A percentile compares a stretch with the other conserved stretches of the same genome.
Evolutionary conservation across 2,888 invertebrate genomes (phyloP).

Genomic region (Drosophila barbarae): DNA sequence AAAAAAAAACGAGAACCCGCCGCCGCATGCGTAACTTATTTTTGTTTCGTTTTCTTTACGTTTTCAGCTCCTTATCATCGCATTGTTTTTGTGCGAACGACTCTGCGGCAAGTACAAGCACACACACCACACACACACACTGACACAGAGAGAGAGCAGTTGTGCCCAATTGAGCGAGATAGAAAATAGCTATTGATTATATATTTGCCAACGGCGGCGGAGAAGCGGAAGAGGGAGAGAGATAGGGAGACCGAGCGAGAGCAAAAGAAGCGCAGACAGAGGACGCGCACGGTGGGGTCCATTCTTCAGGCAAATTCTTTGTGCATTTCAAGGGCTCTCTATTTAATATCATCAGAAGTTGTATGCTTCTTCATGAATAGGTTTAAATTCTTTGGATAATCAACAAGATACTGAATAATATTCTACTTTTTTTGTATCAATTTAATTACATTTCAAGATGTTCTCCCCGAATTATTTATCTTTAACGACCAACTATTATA

Average conservation of each 20-base stretch:
- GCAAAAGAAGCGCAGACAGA: slow-evolving; percentile 11
- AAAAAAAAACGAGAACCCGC: slow-evolving; percentile 19
- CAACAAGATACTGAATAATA: not conserved
- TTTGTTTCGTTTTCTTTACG: slow-evolving; percentile 31
- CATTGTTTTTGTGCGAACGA: slow-evolving; percentile 45
- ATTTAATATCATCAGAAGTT: not conserved
- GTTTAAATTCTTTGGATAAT: not conserved
- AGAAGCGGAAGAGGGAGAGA: not conserved
- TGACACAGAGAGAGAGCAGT: slow-evolving; percentile 1
- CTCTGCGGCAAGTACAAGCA: slow-evolving; percentile 43
- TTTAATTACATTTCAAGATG: no score
- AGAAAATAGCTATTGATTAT: slow-evolving; percentile 60
- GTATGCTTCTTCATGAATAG: not conserved
- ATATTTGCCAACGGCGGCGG: slow-evolving; percentile 13
- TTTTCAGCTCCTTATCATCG: slow-evolving; percentile 41
- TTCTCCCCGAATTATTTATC: not conserved
- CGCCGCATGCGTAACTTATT: slow-evolving; percentile 66
- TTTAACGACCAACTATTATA: not conserved
- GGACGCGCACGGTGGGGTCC: slow-evolving; percentile 21
- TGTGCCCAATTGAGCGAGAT: slow-evolving; percentile 9
- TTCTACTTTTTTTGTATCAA: not conserved
- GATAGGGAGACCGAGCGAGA: not conserved
- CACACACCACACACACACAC: not conserved
- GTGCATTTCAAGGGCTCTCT: not conserved
- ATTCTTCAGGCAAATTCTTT: slow-evolving; percentile 4